These are phyloP conservation scores for Lasiommata megera DNA, from an alignment of 2,888 invertebrate genomes.

Conservation along the genomic window DNA sequence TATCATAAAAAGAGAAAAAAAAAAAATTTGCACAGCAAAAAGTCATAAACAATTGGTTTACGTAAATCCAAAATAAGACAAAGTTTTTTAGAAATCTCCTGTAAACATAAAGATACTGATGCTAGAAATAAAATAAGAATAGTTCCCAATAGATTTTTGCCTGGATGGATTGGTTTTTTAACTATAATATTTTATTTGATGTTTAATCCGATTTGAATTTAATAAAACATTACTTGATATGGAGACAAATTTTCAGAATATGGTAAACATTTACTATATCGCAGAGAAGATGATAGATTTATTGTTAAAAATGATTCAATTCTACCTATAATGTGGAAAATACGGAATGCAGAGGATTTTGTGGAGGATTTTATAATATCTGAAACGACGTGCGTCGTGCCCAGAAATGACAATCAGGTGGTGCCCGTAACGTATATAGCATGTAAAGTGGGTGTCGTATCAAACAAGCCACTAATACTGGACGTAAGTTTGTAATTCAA, in stretches of 20 bases:
- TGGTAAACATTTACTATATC: slow-evolving; percentile 77
- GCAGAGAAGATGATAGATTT: slow-evolving; percentile 69
- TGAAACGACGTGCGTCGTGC: slow-evolving; percentile 62
- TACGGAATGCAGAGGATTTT: slow-evolving; percentile 63
- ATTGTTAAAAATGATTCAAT: slow-evolving; percentile 80
- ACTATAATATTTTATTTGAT: too few relatives aligned
- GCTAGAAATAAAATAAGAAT: too few relatives aligned
- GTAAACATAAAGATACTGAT: too few relatives aligned
- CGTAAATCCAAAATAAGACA: too few relatives aligned
- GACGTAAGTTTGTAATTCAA: slow-evolving; percentile 52
- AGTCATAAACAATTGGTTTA: too few relatives aligned
- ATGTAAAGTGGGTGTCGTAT: slow-evolving; percentile 61
- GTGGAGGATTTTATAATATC: slow-evolving; percentile 71
- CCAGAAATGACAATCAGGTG: slow-evolving; percentile 66
- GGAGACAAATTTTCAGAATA: slow-evolving; percentile 57
- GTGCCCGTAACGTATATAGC: slow-evolving; percentile 76
- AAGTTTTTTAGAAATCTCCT: too few relatives aligned
- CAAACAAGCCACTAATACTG: slow-evolving; percentile 58
- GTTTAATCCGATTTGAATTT: too few relatives aligned
- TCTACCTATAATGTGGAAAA: slow-evolving; percentile 79
- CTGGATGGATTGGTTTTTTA: too few relatives aligned
- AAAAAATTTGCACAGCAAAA: too few relatives aligned
- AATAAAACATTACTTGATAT: background rate
- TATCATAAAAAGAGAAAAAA: too few relatives aligned
- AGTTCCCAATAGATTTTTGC: too few relatives aligned